Evolutionary conservation across 2,888 invertebrate genomes (phyloP).

Genomic region (Eupeodes latifasciatus): DNA sequence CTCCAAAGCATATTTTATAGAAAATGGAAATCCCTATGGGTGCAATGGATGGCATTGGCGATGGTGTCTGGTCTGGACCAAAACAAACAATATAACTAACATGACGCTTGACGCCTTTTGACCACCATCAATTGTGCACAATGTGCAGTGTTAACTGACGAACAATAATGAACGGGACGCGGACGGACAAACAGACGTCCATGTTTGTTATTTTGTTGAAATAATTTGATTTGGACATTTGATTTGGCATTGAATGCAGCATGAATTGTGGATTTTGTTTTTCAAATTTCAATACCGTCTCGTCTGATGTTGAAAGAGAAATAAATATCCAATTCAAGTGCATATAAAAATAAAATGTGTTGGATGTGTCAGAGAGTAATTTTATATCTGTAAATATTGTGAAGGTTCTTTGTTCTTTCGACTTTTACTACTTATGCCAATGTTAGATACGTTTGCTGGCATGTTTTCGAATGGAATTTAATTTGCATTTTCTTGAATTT

Average conservation of each 20-base stretch:
- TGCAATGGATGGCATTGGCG: too few relatives aligned
- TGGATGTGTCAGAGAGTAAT: slow-evolving; percentile 21
- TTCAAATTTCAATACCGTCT: slow-evolving; percentile 6
- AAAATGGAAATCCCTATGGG: background rate
- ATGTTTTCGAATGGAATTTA: slow-evolving; percentile 12
- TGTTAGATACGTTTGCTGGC: background rate
- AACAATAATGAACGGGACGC: background rate
- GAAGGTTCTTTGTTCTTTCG: slow-evolving; percentile 30
- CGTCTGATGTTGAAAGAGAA: slow-evolving; percentile 13
- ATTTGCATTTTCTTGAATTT: slow-evolving; percentile 51
- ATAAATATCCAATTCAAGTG: slow-evolving; percentile 63
- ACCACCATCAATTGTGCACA: background rate
- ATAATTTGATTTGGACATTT: slow-evolving; percentile 64
- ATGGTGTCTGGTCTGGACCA: background rate
- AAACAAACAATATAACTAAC: slow-evolving; percentile 8
- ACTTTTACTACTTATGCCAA: background rate
- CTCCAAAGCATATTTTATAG: background rate
- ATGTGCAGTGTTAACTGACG: background rate
- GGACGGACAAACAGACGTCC: background rate
- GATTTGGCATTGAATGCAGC: slow-evolving; percentile 62
- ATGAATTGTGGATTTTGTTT: slow-evolving; percentile 29
- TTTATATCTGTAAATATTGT: background rate
- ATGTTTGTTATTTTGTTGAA: slow-evolving; percentile 38
- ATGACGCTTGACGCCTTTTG: slow-evolving; percentile 22
- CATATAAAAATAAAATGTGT: background rate